Evolutionary conservation across 2,113 vertebrate species (phyloP).

Genomic region (Otocyon megalotis): DNA sequence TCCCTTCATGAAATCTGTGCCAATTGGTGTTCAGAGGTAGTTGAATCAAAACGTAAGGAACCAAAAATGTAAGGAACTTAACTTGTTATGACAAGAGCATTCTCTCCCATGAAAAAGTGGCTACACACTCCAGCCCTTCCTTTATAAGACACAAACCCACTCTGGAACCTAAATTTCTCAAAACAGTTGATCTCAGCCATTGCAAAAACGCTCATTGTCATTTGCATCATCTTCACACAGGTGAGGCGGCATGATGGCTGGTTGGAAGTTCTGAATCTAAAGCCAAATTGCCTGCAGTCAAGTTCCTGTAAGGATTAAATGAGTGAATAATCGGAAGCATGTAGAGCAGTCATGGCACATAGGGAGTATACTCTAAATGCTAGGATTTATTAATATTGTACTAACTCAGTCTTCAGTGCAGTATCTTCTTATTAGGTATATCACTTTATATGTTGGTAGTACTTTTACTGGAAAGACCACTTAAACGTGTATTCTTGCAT

Average conservation of each 20-base stretch:
- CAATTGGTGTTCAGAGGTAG: not conserved
- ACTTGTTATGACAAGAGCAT: not conserved
- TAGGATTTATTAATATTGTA: not conserved
- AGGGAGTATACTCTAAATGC: not conserved
- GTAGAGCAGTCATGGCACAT: not conserved
- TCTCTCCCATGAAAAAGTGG: not conserved
- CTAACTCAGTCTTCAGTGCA: not conserved
- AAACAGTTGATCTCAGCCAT: not conserved
- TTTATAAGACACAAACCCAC: not conserved
- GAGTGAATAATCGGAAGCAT: not conserved
- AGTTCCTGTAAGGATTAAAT: not conserved
- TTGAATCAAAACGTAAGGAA: not conserved
- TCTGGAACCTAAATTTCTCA: not conserved
- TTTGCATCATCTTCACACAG: not conserved
- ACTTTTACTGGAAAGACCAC: not conserved
- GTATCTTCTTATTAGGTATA: not conserved
- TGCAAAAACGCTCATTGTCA: not conserved
- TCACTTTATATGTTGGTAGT: not conserved
- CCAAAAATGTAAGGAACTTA: not conserved
- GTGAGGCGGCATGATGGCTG: not conserved
- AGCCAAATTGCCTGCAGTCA: not conserved
- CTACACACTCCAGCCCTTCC: not conserved
- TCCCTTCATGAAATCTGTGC: fast-evolving
- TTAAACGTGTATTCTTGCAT: too few relatives aligned
- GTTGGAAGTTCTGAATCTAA: not conserved